Evolutionary conservation across 2,888 invertebrate genomes (phyloP), one percentile per base, ranked within the genome.

Genomic region (Pomacea canaliculata): DNA sequence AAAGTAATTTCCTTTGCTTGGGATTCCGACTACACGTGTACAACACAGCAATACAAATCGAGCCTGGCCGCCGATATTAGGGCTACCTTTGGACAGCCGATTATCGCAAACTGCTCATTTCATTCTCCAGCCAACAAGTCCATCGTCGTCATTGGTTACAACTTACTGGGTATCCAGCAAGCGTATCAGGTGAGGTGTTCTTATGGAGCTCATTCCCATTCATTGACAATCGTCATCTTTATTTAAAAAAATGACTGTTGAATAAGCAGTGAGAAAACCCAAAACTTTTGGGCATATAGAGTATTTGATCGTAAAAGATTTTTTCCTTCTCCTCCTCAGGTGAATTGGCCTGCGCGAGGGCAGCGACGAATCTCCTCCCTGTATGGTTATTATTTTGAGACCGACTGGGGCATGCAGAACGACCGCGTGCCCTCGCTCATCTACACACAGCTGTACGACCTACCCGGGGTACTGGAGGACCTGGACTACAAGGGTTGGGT

Each of bases 301-400:
- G 37, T 37, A 37, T 37, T 37, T 5, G 5, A 37, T 37, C 37
- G 1, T 5, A 5, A 37, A 37, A 37, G 37, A 5, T 3, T 37
- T 5, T 37, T 37, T 37, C 51, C 10, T 56, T 56, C 8, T 16
- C 63, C 63, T 63, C 59, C 46, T 10, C 75, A 86, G 87, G 78
- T 85, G 37, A 81, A 85, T 62, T 87, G 85, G 84, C 84, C 85
- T 19, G 78, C 80, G 5, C 78, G 82, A 19, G 83, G 83, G 13
- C 79, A 76, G 8, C 78, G 83, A 51, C 80, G 80, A 46, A 68
- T 56, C 1, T 77, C 70, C 63, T 60, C 77, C 18, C 78, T 84
- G 1, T 75, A 86, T 78, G 87, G 86, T 5, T 88, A 88, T 76
- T 88, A 87, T 71, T 86, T 85, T 74, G 87, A 87, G 76, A 19